phyloP scores from a whole-genome alignment of 2,113 vertebrate genomes.

The Pleuronectes platessa region DNA sequence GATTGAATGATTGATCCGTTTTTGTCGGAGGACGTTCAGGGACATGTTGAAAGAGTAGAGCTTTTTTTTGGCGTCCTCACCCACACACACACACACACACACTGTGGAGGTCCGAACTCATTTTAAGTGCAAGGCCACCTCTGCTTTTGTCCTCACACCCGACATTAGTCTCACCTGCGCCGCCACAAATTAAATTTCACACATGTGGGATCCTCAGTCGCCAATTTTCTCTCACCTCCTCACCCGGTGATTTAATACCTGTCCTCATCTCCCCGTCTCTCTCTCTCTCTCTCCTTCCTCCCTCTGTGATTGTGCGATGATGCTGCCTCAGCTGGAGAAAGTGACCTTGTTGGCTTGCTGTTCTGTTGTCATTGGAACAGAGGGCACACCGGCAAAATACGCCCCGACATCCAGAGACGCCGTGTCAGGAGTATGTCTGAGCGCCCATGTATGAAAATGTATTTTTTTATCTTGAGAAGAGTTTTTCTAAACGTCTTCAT shows the following conservation, averaged over 20 bases:
- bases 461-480: too few species aligned
- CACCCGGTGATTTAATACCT: constrained; percentile 47
- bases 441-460: too few species aligned
- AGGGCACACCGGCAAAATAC: constrained; percentile 25
- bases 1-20: constrained; percentile 53
- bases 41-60: constrained; percentile 32
- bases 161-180: constrained; percentile 31
- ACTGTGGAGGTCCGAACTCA: not conserved
- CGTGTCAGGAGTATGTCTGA: not conserved
- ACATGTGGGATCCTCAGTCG: constrained; percentile 2
- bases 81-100: not conserved
- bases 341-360: constrained; percentile 72
- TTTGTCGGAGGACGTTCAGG: constrained; percentile 57
- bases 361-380: constrained; percentile 80
- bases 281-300: not conserved
- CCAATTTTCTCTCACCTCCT: constrained; percentile 29
- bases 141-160: constrained; percentile 27
- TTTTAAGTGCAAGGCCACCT: constrained; percentile 14
- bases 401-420: constrained; percentile 13
- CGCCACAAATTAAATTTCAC: constrained; percentile 59
- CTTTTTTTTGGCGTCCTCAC: not conserved
- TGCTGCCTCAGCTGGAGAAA: constrained; percentile 56
- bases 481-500: too few species aligned
- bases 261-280: constrained; percentile 27
- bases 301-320: constrained; percentile 22